A percentile compares a stretch with the other conserved stretches of the same genome.
These are phyloP conservation scores for Marmota flaviventris DNA, from an alignment of 2,113 vertebrate species.

Conservation along the genomic window DNA sequence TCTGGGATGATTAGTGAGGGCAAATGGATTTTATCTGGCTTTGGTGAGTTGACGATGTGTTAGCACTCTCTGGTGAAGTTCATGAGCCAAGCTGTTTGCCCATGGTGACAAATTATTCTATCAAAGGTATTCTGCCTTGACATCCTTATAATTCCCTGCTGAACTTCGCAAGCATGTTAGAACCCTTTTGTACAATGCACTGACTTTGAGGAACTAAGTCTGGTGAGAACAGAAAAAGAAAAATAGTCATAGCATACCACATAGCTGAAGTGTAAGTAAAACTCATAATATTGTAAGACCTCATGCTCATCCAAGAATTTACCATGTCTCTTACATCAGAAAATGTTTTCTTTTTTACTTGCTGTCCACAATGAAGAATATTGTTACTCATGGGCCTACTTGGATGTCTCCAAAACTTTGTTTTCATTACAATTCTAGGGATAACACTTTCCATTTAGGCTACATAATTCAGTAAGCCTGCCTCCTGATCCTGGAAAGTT, in stretches of 20 bases:
- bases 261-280: background rate
- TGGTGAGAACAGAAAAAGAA: background rate
- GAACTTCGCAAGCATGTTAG: background rate
- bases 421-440: background rate
- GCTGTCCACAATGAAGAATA: background rate
- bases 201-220: background rate
- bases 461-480: background rate
- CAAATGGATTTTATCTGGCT: background rate
- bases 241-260: background rate
- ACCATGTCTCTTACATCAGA: background rate
- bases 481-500: background rate
- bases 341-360: background rate
- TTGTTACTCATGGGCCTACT: background rate
- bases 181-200: background rate
- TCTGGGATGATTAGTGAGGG: background rate
- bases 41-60: background rate
- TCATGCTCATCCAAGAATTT: background rate
- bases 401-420: background rate
- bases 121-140: background rate
- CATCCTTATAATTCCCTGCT: background rate
- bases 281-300: background rate
- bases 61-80: background rate
- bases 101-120: slow-evolving; percentile 2
- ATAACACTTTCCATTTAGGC: background rate
- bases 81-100: background rate